Conservation (phyloP, 1,140 invertebrate genomes). For the Brachionus manjavacas region DNA sequence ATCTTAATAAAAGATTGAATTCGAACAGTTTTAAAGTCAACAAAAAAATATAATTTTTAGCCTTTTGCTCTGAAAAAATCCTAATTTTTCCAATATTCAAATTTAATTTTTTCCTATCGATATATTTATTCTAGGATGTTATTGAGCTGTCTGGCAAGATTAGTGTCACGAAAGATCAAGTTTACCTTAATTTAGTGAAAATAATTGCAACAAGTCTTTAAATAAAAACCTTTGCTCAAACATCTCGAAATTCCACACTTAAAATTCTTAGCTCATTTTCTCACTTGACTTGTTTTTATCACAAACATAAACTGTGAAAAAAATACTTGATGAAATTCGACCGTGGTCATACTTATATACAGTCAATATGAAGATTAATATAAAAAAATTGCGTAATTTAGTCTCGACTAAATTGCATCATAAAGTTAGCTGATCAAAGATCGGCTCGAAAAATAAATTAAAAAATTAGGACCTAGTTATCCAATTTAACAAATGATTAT, state of each 20-base stretch:
- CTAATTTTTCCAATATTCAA: neutral
- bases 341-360: neutral
- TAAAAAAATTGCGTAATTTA: neutral
- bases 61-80: neutral
- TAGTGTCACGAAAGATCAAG: neutral
- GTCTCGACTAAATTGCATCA: neutral
- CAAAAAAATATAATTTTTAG: too few relatives aligned
- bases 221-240: neutral
- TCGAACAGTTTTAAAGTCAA: too few relatives aligned
- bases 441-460: neutral
- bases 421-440: neutral
- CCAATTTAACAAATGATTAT: neutral
- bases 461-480: neutral
- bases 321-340: neutral
- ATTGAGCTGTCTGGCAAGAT: neutral
- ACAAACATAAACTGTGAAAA: neutral
- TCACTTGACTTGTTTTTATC: conserved; percentile 17
- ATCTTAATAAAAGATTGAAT: too few relatives aligned
- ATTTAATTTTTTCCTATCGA: neutral
- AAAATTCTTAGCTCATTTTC: conserved; percentile 18
- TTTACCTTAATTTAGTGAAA: neutral
- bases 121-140: neutral
- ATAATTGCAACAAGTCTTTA: neutral
- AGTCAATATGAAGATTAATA: neutral
- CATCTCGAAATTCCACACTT: conserved; percentile 19